These are phyloP conservation scores for Rhagophthalmus giganteus DNA, from an alignment of 2,888 invertebrate genomes.

Conservation along the genomic window DNA sequence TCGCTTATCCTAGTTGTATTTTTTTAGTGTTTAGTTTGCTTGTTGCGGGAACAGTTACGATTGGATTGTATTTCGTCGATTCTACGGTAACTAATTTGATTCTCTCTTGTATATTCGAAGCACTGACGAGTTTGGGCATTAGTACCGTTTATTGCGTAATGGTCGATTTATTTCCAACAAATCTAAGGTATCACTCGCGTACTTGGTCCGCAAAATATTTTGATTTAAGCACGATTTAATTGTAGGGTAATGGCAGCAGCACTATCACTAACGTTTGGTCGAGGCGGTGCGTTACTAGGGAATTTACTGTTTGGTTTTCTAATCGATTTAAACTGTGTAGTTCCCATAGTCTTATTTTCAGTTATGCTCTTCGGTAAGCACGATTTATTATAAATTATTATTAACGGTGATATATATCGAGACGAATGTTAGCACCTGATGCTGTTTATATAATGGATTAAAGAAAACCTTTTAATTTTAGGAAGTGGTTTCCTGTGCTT, in stretches of 20 bases:
- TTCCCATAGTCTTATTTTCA: conserved; percentile 74
- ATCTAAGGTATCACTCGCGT: too few species aligned
- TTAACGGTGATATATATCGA: conserved; percentile 1
- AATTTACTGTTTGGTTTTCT: conserved; percentile 78
- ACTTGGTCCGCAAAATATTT: too few species aligned
- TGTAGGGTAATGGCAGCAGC: conserved; percentile 82
- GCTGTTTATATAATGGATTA: too few species aligned
- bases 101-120: conserved; percentile 78
- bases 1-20: conserved; percentile 4
- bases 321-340: conserved; percentile 76
- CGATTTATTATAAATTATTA: conserved; percentile 21
- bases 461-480: conserved; percentile 56
- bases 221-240: too few species aligned
- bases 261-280: conserved; percentile 74
- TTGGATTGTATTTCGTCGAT: conserved; percentile 75
- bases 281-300: conserved; percentile 75
- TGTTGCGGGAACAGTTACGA: conserved; percentile 71
- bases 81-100: conserved; percentile 72
- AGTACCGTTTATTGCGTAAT: conserved; percentile 80
- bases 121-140: conserved; percentile 76
- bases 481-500: conserved; percentile 75
- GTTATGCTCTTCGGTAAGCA: conserved; percentile 73
- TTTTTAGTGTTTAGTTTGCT: conserved; percentile 73
- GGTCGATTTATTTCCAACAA: conserved; percentile 81
- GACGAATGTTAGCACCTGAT: background rate